These are phyloP conservation scores for Drosophila punjabiensis DNA, from an alignment of 1,140 invertebrate species.

Conservation along the genomic window DNA sequence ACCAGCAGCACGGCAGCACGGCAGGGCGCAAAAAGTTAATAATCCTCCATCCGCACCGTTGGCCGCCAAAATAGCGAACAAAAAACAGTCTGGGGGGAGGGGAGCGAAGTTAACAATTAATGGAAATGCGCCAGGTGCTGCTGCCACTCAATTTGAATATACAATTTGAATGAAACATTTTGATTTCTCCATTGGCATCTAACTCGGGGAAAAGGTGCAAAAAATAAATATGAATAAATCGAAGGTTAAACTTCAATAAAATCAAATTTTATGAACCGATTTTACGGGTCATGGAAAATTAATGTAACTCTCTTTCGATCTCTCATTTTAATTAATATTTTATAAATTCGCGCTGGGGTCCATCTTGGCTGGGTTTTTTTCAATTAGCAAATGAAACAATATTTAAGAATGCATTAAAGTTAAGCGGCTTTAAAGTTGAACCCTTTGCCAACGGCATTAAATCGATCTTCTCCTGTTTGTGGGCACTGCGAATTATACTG, in stretches of 20 bases:
- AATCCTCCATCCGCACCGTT: constrained; percentile 37
- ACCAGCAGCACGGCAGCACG: not conserved
- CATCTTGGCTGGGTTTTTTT: not conserved
- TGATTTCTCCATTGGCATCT: constrained; percentile 27
- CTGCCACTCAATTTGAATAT: constrained; percentile 25
- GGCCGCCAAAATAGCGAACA: not conserved
- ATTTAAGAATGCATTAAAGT: constrained; percentile 25
- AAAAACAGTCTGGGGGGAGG: constrained; percentile 14
- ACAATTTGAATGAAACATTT: constrained; percentile 39
- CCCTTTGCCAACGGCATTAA: constrained; percentile 20
- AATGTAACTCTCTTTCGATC: not conserved
- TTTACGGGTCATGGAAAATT: not conserved
- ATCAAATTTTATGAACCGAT: not conserved
- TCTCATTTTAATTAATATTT: not conserved
- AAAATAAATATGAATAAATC: constrained; percentile 5
- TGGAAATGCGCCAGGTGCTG: constrained; percentile 27
- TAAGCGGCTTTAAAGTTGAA: constrained; percentile 34
- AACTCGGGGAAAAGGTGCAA: not conserved
- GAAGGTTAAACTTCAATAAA: not conserved
- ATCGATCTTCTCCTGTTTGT: constrained; percentile 13
- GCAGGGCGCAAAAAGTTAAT: constrained; percentile 28
- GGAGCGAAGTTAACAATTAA: constrained; percentile 26
- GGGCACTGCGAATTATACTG: constrained; percentile 26
- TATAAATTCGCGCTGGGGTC: not conserved
- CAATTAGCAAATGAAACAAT: not conserved